A percentile compares a stretch with the other conserved stretches of the same genome.
Evolutionary conservation across 2,797 vertebrate genomes (phyloP).

Genomic region (Pangasius krempfi): DNA sequence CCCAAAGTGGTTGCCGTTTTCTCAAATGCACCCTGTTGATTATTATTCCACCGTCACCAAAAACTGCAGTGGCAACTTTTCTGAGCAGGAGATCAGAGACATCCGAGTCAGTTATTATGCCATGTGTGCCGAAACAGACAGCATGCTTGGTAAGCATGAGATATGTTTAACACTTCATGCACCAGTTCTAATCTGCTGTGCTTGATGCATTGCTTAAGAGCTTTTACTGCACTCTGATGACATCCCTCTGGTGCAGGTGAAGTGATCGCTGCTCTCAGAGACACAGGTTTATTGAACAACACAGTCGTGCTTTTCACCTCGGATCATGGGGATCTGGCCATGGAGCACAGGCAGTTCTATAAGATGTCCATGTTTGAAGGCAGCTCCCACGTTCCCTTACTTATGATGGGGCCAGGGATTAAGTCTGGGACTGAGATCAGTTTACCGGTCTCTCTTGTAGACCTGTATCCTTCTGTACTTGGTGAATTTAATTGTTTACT

Average conservation of each 20-base stretch:
- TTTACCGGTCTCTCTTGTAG: constrained; percentile 89
- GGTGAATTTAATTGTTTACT: constrained; percentile 71
- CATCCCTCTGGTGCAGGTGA: constrained; percentile 73
- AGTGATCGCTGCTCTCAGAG: constrained; percentile 82
- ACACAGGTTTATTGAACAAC: constrained; percentile 77
- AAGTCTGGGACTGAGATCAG: constrained; percentile 74
- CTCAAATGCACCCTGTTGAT: constrained; percentile 89
- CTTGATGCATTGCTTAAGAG: neutral
- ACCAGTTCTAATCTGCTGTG: constrained; percentile 6
- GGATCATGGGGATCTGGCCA: constrained; percentile 94
- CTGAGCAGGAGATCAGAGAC: constrained; percentile 82
- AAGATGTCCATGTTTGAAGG: constrained; percentile 99
- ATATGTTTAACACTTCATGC: neutral
- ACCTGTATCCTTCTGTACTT: constrained; percentile 91
- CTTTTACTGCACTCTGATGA: neutral
- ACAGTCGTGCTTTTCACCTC: constrained; percentile 89
- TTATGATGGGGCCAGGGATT: constrained; percentile 86
- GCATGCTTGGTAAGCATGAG: constrained; percentile 84
- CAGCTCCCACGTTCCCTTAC: constrained; percentile 89
- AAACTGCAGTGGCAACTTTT: constrained; percentile 89
- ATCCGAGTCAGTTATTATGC: constrained; percentile 94
- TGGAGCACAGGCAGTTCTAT: constrained; percentile 98
- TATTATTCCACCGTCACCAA: constrained; percentile 93
- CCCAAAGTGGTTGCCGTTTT: constrained; percentile 86
- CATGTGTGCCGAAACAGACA: constrained; percentile 95